A percentile compares a stretch with the other conserved stretches of the same genome.
phyloP scores from a whole-genome alignment of 2,113 vertebrate genomes.

The Calonectris borealis region DNA sequence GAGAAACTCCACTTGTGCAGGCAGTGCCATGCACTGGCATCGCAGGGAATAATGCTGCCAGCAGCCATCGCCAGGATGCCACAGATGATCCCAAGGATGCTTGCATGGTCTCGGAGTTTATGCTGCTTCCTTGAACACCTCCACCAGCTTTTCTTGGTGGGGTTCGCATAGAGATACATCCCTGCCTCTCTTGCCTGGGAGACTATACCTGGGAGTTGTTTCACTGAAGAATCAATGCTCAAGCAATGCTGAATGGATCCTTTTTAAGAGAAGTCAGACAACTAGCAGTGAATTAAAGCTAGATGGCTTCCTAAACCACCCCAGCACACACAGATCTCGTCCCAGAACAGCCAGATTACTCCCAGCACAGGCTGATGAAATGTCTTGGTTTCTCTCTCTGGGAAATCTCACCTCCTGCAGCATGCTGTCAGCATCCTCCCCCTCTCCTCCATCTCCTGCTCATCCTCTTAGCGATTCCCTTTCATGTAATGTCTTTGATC shows the following conservation, averaged over 20 bases:
- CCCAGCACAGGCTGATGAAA: not conserved
- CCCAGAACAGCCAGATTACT: not conserved
- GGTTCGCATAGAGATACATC: not conserved
- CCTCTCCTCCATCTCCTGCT: not conserved
- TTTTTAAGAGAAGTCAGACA: not conserved
- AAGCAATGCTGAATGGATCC: not conserved
- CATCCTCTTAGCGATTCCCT: not conserved
- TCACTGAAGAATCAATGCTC: not conserved
- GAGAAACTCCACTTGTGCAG: not conserved
- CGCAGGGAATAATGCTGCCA: rapidly evolving
- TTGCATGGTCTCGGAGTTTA: not conserved
- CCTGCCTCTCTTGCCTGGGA: not conserved
- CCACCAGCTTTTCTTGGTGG: not conserved
- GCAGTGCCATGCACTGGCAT: not conserved
- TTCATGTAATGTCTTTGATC: slow-evolving; percentile 8
- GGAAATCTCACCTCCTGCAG: not conserved
- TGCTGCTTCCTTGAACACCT: not conserved
- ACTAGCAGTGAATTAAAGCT: not conserved
- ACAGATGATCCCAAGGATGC: not conserved
- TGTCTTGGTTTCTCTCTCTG: not conserved
- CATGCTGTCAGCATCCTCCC: not conserved
- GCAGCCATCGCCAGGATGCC: rapidly evolving
- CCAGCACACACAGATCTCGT: rapidly evolving
- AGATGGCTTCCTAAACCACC: not conserved
- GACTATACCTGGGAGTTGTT: not conserved